Percentiles rank a stretch among this genome's conserved stretches.
These are phyloP conservation scores for Asobara japonica DNA, from an alignment of 1,140 invertebrate genomes.

Conservation along the genomic window DNA sequence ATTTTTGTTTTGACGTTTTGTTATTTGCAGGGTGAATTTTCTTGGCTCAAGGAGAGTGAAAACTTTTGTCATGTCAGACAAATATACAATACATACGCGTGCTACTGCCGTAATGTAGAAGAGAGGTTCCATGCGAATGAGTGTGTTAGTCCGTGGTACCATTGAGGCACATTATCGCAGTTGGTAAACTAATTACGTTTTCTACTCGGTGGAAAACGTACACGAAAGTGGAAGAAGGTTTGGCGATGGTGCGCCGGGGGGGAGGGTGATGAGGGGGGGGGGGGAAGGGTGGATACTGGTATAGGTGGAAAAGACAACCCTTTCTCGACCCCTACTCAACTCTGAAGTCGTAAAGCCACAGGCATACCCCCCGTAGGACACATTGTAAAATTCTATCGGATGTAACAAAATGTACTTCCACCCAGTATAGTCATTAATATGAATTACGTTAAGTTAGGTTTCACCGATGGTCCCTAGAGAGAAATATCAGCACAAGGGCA, in stretches of 20 bases:
- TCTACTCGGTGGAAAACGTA: slow-evolving; percentile 17
- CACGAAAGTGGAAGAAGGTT: not conserved
- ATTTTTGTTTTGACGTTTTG: not conserved
- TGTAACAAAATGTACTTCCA: not conserved
- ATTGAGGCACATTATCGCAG: slow-evolving; percentile 23
- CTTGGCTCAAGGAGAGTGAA: not conserved
- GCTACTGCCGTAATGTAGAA: not conserved
- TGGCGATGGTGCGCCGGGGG: not conserved
- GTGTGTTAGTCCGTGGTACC: slow-evolving; percentile 17
- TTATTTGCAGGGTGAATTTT: not conserved
- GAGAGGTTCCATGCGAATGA: not conserved
- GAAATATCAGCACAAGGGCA: not conserved
- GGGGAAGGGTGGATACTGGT: not conserved
- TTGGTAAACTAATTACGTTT: slow-evolving; percentile 20
- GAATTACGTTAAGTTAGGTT: slow-evolving; percentile 11
- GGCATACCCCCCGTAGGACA: slow-evolving; percentile 33
- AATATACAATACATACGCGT: not conserved
- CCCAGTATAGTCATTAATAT: slow-evolving; percentile 5
- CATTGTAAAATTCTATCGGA: slow-evolving; percentile 43
- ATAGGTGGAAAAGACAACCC: slow-evolving; percentile 18
- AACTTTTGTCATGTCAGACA: slow-evolving; percentile 21
- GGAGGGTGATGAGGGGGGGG: too few species aligned
- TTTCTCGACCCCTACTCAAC: not conserved
- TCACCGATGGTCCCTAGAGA: not conserved
- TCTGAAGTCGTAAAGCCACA: slow-evolving; percentile 12